phyloP scores from a whole-genome alignment of 2,888 invertebrate genomes.

The Habroteleia sp. region DNA sequence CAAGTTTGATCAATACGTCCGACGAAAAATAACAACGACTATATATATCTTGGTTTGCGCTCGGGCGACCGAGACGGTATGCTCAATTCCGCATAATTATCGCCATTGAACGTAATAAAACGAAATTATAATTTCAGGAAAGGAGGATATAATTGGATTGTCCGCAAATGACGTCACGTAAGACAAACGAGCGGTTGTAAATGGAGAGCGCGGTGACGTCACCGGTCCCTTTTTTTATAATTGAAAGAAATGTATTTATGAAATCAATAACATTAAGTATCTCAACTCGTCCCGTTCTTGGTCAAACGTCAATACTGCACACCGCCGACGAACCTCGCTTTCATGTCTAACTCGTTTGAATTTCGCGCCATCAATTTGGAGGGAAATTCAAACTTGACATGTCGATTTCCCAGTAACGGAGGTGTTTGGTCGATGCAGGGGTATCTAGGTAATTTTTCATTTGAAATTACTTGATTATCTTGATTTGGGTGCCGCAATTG shows the following conservation, averaged over 20 bases:
- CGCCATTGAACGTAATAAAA: slow-evolving; percentile 38
- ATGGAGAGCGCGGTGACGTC: slow-evolving; percentile 19
- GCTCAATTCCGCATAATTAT: slow-evolving; percentile 45
- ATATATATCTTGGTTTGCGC: background rate
- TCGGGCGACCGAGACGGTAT: slow-evolving; percentile 1
- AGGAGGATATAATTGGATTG: slow-evolving; percentile 41
- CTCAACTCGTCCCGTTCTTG: too few relatives aligned
- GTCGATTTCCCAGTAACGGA: too few relatives aligned
- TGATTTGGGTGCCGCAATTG: background rate
- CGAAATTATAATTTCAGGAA: slow-evolving; percentile 30
- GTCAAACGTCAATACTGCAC: too few relatives aligned
- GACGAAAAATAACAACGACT: background rate
- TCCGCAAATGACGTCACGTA: slow-evolving; percentile 38
- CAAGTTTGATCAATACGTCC: slow-evolving; percentile 56
- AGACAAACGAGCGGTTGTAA: slow-evolving; percentile 13
- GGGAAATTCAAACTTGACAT: slow-evolving; percentile 21
- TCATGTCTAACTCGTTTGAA: slow-evolving; percentile 2
- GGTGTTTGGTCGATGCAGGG: too few relatives aligned
- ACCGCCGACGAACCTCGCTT: background rate
- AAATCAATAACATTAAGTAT: slow-evolving; percentile 11
- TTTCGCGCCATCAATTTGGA: slow-evolving; percentile 4
- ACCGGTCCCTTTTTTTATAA: slow-evolving; percentile 11
- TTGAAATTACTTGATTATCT: background rate
- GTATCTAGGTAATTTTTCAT: too few relatives aligned
- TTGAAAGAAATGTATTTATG: slow-evolving; percentile 8